Evolutionary conservation across 2,797 vertebrate genomes (phyloP).

Genomic region (Sebastes taczanowskii): DNA sequence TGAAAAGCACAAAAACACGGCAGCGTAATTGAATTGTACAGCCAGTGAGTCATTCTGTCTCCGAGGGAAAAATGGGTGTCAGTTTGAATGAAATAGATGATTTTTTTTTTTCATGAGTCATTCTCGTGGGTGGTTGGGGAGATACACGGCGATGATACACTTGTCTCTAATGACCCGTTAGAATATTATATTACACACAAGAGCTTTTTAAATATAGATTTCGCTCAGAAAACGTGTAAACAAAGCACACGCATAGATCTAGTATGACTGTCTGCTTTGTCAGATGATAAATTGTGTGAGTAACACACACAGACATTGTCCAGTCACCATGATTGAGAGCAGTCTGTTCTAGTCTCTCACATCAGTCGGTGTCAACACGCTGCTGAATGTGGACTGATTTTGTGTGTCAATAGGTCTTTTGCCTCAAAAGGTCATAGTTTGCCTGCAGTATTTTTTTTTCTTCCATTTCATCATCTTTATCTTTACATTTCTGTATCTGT

Average conservation of each 20-base stretch:
- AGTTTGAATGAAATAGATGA: conserved; percentile 14
- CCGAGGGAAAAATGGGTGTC: neutral
- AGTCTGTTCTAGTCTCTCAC: neutral
- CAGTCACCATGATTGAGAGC: neutral
- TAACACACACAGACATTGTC: neutral
- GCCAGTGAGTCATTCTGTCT: conserved; percentile 28
- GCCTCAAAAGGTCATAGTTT: neutral
- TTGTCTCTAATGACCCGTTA: neutral
- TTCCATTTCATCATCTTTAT: neutral
- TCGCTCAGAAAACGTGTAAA: neutral
- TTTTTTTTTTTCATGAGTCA: conserved; percentile 8
- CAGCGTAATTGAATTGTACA: conserved; percentile 60
- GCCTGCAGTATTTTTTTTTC: neutral
- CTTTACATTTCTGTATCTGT: neutral
- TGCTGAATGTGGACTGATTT: neutral
- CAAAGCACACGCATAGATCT: neutral
- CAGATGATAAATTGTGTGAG: neutral
- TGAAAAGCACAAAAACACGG: conserved; percentile 62
- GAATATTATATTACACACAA: neutral
- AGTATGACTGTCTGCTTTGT: conserved; percentile 1
- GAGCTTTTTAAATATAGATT: conserved; percentile 13
- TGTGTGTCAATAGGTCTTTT: neutral
- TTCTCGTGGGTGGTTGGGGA: conserved; percentile 8
- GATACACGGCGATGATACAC: neutral
- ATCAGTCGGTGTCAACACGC: neutral